These are phyloP conservation scores for Callorhinus ursinus DNA, from an alignment of 2,113 vertebrate genomes.

Conservation along the genomic window DNA sequence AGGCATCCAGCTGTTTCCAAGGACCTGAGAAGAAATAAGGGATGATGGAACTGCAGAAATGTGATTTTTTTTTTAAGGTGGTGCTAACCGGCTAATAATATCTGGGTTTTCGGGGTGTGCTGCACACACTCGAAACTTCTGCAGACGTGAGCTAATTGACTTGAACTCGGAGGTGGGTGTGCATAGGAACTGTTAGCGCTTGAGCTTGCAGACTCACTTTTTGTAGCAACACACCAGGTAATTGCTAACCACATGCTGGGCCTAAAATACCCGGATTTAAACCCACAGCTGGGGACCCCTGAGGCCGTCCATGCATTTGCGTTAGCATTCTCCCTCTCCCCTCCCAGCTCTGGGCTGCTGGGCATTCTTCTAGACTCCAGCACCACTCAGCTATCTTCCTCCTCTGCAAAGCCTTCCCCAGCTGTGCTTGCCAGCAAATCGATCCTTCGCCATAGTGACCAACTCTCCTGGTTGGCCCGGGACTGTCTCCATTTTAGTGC, in stretches of 20 bases:
- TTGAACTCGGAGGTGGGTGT: not conserved
- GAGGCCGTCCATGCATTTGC: not conserved
- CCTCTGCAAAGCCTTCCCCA: not conserved
- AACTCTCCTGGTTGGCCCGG: not conserved
- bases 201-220: conserved; percentile 44
- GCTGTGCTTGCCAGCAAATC: not conserved
- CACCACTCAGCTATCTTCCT: not conserved
- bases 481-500: not conserved
- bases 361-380: not conserved
- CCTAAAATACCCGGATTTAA: conserved; percentile 53
- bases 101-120: not conserved
- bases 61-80: not conserved
- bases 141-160: conserved; percentile 57
- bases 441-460: not conserved
- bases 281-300: not conserved
- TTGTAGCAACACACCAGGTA: conserved; percentile 53
- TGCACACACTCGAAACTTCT: not conserved
- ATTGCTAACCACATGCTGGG: not conserved
- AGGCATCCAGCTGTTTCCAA: conserved; percentile 8
- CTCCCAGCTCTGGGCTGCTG: not conserved
- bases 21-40: not conserved
- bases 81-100: conserved; percentile 40
- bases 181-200: not conserved
- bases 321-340: not conserved
- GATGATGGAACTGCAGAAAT: not conserved